Conservation (phyloP, 23 tunicate species). For the Clavelina lepadiformis region DNA sequence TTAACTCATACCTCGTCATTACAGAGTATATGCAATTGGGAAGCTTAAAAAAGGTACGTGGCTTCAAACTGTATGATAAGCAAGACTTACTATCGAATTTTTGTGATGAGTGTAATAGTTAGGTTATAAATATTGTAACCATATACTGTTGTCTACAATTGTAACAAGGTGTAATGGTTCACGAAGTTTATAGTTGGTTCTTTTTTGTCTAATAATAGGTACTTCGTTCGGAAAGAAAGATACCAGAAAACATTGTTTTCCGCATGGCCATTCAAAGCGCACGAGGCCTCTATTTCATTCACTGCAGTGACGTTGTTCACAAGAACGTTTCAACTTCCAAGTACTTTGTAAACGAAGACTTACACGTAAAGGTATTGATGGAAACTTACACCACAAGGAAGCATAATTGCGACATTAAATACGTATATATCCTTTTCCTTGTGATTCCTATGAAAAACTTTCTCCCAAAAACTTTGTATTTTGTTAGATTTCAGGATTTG, state of each 20-base stretch:
- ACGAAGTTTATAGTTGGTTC: background rate
- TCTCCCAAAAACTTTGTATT: background rate
- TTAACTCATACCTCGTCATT: constrained; percentile 31
- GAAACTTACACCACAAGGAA: background rate
- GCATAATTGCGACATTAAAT: background rate
- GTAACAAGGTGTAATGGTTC: background rate
- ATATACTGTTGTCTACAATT: background rate
- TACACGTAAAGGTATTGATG: constrained; percentile 45
- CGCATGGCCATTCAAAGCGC: constrained; percentile 57
- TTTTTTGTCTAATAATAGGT: constrained; percentile 4
- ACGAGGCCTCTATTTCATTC: constrained; percentile 61
- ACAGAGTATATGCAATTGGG: constrained; percentile 58
- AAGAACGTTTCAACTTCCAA: constrained; percentile 41
- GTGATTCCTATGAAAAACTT: background rate
- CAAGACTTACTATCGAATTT: no score
- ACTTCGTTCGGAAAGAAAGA: constrained; percentile 1
- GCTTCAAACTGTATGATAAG: no score
- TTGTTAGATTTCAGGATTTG: constrained; percentile 65
- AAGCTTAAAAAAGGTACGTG: constrained; percentile 37
- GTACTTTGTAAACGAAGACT: constrained; percentile 51
- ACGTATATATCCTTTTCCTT: background rate
- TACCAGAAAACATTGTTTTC: constrained; percentile 5
- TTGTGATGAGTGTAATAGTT: no score
- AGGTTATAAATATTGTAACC: no score
- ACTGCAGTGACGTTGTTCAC: constrained; percentile 67